Conservation (phyloP, 2,797 vertebrate genomes). For the Sebastes vulpes region DNA sequence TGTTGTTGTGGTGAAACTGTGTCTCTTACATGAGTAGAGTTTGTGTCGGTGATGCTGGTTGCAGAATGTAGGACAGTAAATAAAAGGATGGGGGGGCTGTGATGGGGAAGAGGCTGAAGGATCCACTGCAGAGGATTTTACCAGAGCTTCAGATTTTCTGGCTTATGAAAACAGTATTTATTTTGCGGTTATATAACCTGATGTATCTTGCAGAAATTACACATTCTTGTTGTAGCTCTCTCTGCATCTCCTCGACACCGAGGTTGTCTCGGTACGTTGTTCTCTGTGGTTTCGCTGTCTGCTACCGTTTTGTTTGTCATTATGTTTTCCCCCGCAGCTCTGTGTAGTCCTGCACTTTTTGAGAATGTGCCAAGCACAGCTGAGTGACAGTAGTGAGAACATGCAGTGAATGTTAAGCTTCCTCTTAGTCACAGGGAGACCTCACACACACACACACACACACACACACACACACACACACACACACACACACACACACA, state of each 20-base stretch:
- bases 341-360: conserved; percentile 39
- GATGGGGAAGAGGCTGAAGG: conserved; percentile 18
- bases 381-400: conserved; percentile 59
- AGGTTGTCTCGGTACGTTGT: conserved; percentile 15
- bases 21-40: background rate
- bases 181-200: conserved; percentile 16
- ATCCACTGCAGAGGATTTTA: conserved; percentile 16
- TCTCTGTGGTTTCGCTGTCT: conserved; percentile 32
- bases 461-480: background rate
- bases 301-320: conserved; percentile 51
- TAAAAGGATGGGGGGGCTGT: conserved; percentile 6
- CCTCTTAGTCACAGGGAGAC: conserved; percentile 54
- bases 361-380: conserved; percentile 55
- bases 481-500: background rate
- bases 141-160: conserved; percentile 6
- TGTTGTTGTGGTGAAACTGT: conserved; percentile 11
- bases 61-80: conserved; percentile 53
- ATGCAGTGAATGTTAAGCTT: conserved; percentile 61
- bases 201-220: conserved; percentile 32
- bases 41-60: background rate
- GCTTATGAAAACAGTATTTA: conserved; percentile 27
- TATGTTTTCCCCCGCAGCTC: conserved; percentile 49
- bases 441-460: background rate
- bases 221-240: background rate
- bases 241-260: background rate